Conservation (phyloP, 2,797 vertebrate species). For the Nasua narica region DNA sequence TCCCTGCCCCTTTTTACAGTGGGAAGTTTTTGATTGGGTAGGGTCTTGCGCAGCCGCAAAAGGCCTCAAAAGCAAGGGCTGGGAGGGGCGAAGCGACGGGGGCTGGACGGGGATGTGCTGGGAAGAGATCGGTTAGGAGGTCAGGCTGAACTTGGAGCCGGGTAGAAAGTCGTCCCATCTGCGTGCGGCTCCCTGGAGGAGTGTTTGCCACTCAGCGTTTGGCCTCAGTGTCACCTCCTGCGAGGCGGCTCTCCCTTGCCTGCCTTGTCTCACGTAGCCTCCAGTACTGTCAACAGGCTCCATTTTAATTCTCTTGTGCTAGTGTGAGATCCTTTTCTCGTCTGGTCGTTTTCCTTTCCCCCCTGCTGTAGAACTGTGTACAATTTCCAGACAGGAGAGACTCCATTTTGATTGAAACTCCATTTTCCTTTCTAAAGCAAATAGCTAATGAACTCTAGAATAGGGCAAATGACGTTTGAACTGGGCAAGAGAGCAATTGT, state of each 20-base stretch:
- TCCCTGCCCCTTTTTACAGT: neutral
- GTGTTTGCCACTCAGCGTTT: neutral
- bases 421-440: neutral
- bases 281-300: neutral
- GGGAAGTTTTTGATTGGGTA: neutral
- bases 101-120: fast-evolving
- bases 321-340: neutral
- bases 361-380: neutral
- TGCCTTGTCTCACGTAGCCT: neutral
- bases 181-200: fast-evolving
- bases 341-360: neutral
- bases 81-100: fast-evolving
- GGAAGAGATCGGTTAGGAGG: fast-evolving
- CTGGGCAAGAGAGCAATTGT: neutral
- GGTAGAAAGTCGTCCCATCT: fast-evolving
- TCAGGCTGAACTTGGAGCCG: fast-evolving
- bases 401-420: neutral
- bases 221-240: neutral
- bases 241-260: neutral
- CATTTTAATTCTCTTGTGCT: neutral
- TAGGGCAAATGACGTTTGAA: neutral
- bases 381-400: neutral
- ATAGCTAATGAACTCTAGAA: neutral
- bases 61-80: fast-evolving
- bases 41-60: neutral